These are phyloP conservation scores for Bombus haemorrhoidalis DNA, from an alignment of 1,140 invertebrate species.

Conservation along the genomic window DNA sequence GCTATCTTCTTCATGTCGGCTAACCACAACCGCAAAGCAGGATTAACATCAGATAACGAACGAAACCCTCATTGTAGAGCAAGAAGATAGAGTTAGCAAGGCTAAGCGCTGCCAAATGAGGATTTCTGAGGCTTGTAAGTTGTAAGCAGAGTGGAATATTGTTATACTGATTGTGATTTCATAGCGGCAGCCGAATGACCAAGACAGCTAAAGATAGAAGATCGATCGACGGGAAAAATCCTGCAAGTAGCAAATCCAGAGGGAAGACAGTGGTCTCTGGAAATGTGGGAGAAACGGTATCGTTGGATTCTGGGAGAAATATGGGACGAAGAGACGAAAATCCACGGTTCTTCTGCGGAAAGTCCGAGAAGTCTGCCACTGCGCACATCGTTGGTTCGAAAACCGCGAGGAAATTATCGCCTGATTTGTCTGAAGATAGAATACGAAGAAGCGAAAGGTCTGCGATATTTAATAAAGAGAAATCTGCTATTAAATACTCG, in stretches of 20 bases:
- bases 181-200: background rate
- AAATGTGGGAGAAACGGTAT: background rate
- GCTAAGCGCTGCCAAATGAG: background rate
- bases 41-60: conserved; percentile 28
- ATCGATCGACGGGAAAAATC: too few species aligned
- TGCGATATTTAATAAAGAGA: background rate
- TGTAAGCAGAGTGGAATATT: background rate
- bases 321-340: background rate
- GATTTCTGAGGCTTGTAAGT: background rate
- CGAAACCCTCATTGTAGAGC: background rate
- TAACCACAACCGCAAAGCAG: conserved; percentile 7
- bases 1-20: background rate
- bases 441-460: background rate
- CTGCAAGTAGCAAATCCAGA: background rate
- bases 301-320: background rate
- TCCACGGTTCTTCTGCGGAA: background rate
- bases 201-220: background rate
- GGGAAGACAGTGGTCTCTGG: background rate
- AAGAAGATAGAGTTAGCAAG: too few species aligned
- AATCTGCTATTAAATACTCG: background rate
- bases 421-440: background rate
- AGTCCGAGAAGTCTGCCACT: conserved; percentile 14
- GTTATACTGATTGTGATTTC: conserved; percentile 19
- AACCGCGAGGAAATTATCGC: background rate
- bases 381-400: background rate